These are phyloP conservation scores for Muschampia plurimacula DNA, from an alignment of 2,888 invertebrate genomes.

Conservation along the genomic window DNA sequence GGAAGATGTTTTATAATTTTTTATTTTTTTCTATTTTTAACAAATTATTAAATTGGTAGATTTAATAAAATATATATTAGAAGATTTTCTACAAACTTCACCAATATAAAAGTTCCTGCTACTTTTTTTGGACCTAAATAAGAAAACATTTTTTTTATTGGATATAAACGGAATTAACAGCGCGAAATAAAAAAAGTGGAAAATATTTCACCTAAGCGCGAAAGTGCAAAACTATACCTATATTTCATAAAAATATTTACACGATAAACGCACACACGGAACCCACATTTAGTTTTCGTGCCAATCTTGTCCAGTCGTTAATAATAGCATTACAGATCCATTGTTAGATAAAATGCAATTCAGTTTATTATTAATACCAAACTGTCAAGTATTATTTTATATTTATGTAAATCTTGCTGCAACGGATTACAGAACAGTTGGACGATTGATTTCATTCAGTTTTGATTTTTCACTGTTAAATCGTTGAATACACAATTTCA, in stretches of 20 bases:
- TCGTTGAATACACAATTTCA: not conserved
- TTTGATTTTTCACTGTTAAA: conserved; percentile 7
- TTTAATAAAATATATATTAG: not conserved
- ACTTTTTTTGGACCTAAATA: not conserved
- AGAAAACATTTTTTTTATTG: too few relatives aligned
- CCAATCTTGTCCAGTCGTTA: not conserved
- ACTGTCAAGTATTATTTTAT: conserved; percentile 13
- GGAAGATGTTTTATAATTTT: not conserved
- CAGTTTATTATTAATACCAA: not conserved
- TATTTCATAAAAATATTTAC: not conserved
- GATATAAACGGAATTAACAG: too few relatives aligned
- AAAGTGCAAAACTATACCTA: not conserved
- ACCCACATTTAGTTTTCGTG: not conserved
- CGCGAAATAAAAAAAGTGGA: not conserved
- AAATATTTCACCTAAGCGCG: not conserved
- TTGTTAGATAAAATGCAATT: conserved; percentile 5
- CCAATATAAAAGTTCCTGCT: too few relatives aligned
- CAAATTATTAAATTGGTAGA: too few relatives aligned
- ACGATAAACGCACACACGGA: conserved; percentile 2
- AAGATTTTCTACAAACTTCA: not conserved
- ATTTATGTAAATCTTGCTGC: conserved; percentile 8
- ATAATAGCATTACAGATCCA: conserved; percentile 4
- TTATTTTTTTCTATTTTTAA: too few relatives aligned
- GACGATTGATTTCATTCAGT: not conserved
- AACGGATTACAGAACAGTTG: conserved; percentile 2